Base-by-base conservation (phyloP, 2,888 invertebrate species). In the Stenolophus ochropezus region DNA sequence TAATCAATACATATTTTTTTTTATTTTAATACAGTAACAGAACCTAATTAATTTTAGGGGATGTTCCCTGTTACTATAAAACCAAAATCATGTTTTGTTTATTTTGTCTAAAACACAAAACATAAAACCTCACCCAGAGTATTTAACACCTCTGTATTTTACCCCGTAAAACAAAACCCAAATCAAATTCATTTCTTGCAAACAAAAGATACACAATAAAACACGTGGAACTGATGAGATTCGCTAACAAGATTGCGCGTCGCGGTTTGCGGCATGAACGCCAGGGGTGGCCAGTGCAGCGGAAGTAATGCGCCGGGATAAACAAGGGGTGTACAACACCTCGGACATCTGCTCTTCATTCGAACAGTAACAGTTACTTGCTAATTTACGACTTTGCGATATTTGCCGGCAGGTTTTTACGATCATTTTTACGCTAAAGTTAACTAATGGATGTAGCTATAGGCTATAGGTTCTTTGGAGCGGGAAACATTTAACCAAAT, bases 161-260 rank as follows among this genome's bases (percentile, higher is more conserved):
- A 16, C 33, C 33, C 16, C 65, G 27, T 61, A 61, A 61, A 61
- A 61, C 25, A 21, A 21, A 61, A 69, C 21, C 18, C 65, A 33
- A 69, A 69, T 69, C 20, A 69, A 69, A 69, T 69, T 69, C 65
- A 69, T 69, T 33, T 33, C 65, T 69, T 18, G 33, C 65, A 33
- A 69, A 69, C 65, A 69, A 69, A 69, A 69, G 65, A 69, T 69
- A 8, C 33, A 27, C 33, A 69, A 27, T 69, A 69, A 69, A 69
- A 69, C 65, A 69, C 33, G 33, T 4, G 16, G 11, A 27, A 27
- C 65, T 33, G 65, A 69, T 69, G 65, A 69, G 65, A 58, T 77
- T 61, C 77, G 3, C 33, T 77, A 77, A 61, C 61, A 61, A 77
- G 77, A 77, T 77, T 77, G 77, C 33, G 47, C 58, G 58, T 75